Evolutionary conservation across 2,888 invertebrate species (phyloP).

Genomic region (Baronia brevicornis): DNA sequence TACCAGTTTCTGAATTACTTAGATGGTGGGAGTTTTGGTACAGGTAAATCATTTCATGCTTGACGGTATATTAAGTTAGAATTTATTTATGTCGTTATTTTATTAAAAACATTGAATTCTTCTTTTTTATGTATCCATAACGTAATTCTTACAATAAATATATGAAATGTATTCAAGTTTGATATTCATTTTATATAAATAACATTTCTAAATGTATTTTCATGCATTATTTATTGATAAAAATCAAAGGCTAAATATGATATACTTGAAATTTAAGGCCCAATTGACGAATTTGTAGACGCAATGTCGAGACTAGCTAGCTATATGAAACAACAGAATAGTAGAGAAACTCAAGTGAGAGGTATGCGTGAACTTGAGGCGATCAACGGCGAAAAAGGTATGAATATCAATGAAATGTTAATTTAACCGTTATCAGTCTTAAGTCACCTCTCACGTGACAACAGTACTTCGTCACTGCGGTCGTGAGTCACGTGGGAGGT

Average conservation of each 20-base stretch:
- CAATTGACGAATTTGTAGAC: constrained; percentile 65
- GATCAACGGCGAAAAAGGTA: constrained; percentile 65
- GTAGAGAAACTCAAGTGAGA: constrained; percentile 58
- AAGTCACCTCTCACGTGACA: no score
- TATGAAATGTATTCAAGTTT: constrained; percentile 1
- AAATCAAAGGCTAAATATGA: no score
- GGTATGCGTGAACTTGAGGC: constrained; percentile 68
- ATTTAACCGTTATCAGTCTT: no score
- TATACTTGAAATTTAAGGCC: constrained; percentile 45
- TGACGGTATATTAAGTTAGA: no score
- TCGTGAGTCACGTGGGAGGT: no score
- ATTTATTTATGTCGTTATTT: background rate
- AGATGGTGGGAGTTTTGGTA: constrained; percentile 68
- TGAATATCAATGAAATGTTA: no score
- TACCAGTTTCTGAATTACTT: constrained; percentile 67
- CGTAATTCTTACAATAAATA: no score
- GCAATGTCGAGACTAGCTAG: constrained; percentile 56
- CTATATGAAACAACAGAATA: constrained; percentile 65
- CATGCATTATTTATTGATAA: no score
- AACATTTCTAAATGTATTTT: background rate
- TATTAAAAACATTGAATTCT: constrained; percentile 1
- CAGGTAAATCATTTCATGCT: constrained; percentile 38
- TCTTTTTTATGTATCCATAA: no score
- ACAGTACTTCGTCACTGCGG: no score
- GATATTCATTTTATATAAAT: background rate